Evolutionary conservation across 2,797 vertebrate species (phyloP).

Genomic region (Catostomus latipinnis): DNA sequence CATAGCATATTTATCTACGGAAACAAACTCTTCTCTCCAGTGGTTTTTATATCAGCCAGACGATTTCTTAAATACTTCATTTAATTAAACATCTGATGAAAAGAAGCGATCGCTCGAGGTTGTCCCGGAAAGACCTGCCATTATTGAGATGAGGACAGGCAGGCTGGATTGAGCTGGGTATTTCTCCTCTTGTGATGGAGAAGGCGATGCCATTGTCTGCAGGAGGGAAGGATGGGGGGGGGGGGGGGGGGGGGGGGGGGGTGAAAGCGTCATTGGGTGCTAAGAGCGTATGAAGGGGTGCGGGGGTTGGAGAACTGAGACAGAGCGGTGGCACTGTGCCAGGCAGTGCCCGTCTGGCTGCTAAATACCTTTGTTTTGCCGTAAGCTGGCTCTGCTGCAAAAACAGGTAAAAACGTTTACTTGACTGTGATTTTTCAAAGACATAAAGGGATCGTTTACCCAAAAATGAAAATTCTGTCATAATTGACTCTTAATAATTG

Average conservation of each 20-base stretch:
- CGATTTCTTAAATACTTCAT: not conserved
- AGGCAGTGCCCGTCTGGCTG: slow-evolving; percentile 77
- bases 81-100: not conserved
- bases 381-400: slow-evolving; percentile 51
- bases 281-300: slow-evolving; percentile 46
- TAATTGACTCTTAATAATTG: too few relatives aligned
- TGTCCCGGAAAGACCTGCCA: slow-evolving; percentile 19
- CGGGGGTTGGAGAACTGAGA: slow-evolving; percentile 53
- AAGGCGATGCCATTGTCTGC: slow-evolving; percentile 48
- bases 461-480: too few relatives aligned
- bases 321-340: slow-evolving; percentile 76
- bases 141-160: slow-evolving; percentile 42
- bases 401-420: slow-evolving; percentile 49
- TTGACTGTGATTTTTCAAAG: not conserved
- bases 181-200: slow-evolving; percentile 53
- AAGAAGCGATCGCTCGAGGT: slow-evolving; percentile 10
- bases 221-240: slow-evolving; percentile 46
- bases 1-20: not conserved
- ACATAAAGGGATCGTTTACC: too few relatives aligned
- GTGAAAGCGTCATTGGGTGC: slow-evolving; percentile 62
- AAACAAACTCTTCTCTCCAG: not conserved
- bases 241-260: slow-evolving; percentile 31
- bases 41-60: not conserved
- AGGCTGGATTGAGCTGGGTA: not conserved
- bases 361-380: slow-evolving; percentile 77